Evolutionary conservation across 2,888 invertebrate genomes (phyloP).

Genomic region (Limenitis arthemis): DNA sequence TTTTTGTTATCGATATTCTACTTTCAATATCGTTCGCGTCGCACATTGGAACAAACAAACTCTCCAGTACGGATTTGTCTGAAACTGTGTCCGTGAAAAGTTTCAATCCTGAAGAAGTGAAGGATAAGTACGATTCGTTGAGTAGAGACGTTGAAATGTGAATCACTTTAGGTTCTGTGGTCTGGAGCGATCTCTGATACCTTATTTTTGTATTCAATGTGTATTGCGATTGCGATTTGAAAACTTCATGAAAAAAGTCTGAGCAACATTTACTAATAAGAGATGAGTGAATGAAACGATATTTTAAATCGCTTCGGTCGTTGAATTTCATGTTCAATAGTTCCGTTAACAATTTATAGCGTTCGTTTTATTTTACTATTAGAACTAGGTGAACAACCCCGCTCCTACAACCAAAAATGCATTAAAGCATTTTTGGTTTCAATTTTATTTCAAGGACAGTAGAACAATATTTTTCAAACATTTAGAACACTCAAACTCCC

Average conservation of each 20-base stretch:
- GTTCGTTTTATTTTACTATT: too few relatives aligned
- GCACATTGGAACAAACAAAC: slow-evolving; percentile 54
- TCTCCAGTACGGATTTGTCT: slow-evolving; percentile 53
- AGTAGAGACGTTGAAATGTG: slow-evolving; percentile 63
- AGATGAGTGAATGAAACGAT: too few relatives aligned
- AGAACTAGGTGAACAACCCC: too few relatives aligned
- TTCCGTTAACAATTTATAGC: neutral
- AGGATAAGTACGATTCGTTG: slow-evolving; percentile 52
- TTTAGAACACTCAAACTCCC: too few relatives aligned
- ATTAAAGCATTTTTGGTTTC: too few relatives aligned
- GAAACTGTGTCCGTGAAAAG: slow-evolving; percentile 55
- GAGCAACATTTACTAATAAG: neutral
- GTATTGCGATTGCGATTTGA: neutral
- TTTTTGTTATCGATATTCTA: slow-evolving; percentile 68
- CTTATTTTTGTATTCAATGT: slow-evolving; percentile 12
- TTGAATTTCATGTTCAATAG: neutral
- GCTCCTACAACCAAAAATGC: too few relatives aligned
- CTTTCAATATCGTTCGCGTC: slow-evolving; percentile 63
- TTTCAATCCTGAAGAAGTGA: slow-evolving; percentile 58
- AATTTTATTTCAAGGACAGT: too few relatives aligned
- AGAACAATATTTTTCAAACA: too few relatives aligned
- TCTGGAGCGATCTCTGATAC: slow-evolving; percentile 20
- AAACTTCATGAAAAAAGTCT: neutral
- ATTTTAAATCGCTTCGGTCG: neutral
- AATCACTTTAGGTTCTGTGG: slow-evolving; percentile 20